Conservation (phyloP, 2,888 invertebrate genomes). For the Xylophagus ater region DNA sequence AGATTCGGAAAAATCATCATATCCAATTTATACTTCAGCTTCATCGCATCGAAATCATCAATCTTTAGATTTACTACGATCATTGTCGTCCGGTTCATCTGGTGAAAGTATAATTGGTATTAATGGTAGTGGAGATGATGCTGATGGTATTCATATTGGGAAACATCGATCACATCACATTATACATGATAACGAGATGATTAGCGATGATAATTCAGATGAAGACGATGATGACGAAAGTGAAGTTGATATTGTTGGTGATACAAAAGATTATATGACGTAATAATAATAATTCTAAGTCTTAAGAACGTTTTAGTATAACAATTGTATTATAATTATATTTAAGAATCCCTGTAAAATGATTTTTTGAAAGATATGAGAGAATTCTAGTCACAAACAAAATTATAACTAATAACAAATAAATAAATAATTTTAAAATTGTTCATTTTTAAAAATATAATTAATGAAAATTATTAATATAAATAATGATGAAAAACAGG, state of each 20-base stretch:
- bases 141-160: slow-evolving; percentile 7
- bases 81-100: slow-evolving; percentile 20
- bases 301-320: too few species aligned
- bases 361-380: too few species aligned
- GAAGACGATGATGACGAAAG: slow-evolving; percentile 32
- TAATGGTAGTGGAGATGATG: slow-evolving; percentile 19
- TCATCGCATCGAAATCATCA: slow-evolving; percentile 1
- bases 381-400: too few species aligned
- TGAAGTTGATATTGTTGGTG: slow-evolving; percentile 39
- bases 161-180: background rate
- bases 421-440: too few species aligned
- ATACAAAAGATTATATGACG: slow-evolving; percentile 34
- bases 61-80: slow-evolving; percentile 18
- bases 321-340: too few species aligned
- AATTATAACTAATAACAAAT: too few species aligned
- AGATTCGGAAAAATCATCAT: slow-evolving; percentile 21
- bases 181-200: slow-evolving; percentile 25
- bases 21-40: slow-evolving; percentile 7
- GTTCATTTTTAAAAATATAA: too few species aligned
- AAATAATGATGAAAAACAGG: too few species aligned
- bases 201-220: slow-evolving; percentile 37
- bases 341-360: too few species aligned
- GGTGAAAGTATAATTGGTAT: too few species aligned
- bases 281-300: slow-evolving; percentile 26
- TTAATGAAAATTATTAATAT: too few species aligned